Evolutionary conservation across 2,888 invertebrate genomes (phyloP), one percentile per base, ranked within the genome.

Genomic region (Dryocosmus kuriphilus): DNA sequence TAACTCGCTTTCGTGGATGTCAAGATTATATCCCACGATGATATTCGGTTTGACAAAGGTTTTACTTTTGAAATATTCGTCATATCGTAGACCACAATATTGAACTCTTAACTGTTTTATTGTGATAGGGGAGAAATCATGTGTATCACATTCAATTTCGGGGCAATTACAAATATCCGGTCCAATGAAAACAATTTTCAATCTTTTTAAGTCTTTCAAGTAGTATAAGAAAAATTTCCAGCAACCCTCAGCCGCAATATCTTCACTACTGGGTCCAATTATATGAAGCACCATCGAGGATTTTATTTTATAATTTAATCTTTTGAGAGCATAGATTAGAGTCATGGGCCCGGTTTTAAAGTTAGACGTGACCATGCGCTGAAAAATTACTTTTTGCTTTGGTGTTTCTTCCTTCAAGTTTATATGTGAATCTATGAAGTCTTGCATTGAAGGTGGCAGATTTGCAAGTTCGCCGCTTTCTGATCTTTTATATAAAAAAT

Each of bases 341-440:
- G 88, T 88, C 57, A 89, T 82, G 7, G 89, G 88, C 78, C 88
- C 83, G 14, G 89, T 87, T 1, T 88, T 82, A 77, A 84, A 85
- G 78, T 89, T 88, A 0, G 90, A 85, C 5, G 19, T 19, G 5
- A 6, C 19, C 16, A 46, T 19, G 0, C 19, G 5, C 19, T 46
- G 19, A 46, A 19, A 35, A 6, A 6, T 35, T 6, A 35, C 8
- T 16, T 6, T 19, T 46, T 19, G 46, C 19, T 14, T 16, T 9
- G 14, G 1, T 14, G 11, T 14, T 14, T 38, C 14, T 14, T 14
- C 3, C 2, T 41, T 9, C 0, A 16, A 41, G 0, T 14, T 16
- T 11, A 14, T 1, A 41, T 14, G 2, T 11, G 41, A 41, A 14
- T 41, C 16, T 11, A 41, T 41, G 16, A 14, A 41, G 3, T 16